A percentile compares a stretch with the other conserved stretches of the same genome.
These are phyloP conservation scores for Sapayoa aenigma DNA, from an alignment of 2,113 vertebrate species.

Conservation along the genomic window DNA sequence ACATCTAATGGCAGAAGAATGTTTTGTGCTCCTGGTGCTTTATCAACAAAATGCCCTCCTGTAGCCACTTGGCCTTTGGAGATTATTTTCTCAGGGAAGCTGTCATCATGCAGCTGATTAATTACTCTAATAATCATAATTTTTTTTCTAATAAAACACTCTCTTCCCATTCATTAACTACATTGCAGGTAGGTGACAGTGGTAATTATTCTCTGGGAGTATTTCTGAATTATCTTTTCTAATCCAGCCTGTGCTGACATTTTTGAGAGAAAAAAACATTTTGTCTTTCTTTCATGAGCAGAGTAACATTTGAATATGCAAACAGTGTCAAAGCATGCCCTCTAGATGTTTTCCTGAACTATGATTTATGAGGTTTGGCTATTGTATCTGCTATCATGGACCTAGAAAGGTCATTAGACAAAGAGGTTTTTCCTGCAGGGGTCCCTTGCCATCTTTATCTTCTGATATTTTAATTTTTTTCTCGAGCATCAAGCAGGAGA, in stretches of 20 bases:
- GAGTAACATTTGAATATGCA: constrained; percentile 85
- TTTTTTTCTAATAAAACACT: constrained; percentile 81
- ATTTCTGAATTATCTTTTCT: constrained; percentile 84
- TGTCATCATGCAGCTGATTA: constrained; percentile 86
- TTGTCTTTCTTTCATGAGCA: constrained; percentile 73
- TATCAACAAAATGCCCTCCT: constrained; percentile 81
- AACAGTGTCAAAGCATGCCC: constrained; percentile 71
- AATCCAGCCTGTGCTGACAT: constrained; percentile 80
- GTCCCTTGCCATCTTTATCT: constrained; percentile 54
- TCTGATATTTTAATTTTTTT: constrained; percentile 71
- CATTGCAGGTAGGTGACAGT: constrained; percentile 79
- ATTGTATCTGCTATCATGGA: constrained; percentile 74
- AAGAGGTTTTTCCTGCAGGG: constrained; percentile 67
- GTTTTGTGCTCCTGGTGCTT: constrained; percentile 66
- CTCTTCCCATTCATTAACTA: constrained; percentile 86
- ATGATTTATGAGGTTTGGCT: constrained; percentile 80
- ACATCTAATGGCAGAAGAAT: constrained; percentile 39
- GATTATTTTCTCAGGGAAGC: constrained; percentile 76
- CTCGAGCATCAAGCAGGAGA: neutral
- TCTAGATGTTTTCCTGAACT: constrained; percentile 65
- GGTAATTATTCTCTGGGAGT: constrained; percentile 84
- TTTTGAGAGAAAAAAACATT: constrained; percentile 77
- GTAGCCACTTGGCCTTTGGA: constrained; percentile 79
- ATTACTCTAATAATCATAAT: constrained; percentile 88
- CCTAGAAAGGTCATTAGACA: constrained; percentile 75